These are phyloP conservation scores for Prietella phreatophila DNA, from an alignment of 2,113 vertebrate genomes.

Conservation along the genomic window DNA sequence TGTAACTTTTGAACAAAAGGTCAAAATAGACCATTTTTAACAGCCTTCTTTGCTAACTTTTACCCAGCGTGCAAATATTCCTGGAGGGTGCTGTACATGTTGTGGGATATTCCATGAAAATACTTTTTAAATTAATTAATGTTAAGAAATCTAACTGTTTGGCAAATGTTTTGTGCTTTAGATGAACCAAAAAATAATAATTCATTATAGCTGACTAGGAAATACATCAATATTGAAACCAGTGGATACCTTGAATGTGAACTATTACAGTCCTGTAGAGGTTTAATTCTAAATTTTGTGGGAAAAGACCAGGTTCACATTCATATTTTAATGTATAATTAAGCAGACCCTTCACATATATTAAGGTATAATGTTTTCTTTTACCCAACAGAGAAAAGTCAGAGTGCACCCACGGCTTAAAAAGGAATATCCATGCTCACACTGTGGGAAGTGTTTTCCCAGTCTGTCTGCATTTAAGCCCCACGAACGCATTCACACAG, in stretches of 20 bases:
- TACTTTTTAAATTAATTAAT: no score
- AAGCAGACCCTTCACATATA: not conserved
- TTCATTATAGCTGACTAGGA: not conserved
- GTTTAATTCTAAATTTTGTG: not conserved
- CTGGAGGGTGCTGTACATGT: not conserved
- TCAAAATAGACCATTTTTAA: no score
- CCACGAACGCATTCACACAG: not conserved
- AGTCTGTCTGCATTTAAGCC: no score
- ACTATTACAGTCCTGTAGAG: not conserved
- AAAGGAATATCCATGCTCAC: not conserved
- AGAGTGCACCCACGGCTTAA: not conserved
- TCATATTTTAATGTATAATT: not conserved
- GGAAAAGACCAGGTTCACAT: not conserved
- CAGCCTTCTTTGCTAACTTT: no score
- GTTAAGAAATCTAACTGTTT: not conserved
- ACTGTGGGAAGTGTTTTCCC: not conserved
- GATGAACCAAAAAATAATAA: not conserved
- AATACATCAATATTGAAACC: not conserved
- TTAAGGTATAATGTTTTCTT: not conserved
- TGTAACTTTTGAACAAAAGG: no score
- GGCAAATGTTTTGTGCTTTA: no score
- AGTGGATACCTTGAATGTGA: not conserved
- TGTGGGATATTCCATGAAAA: not conserved
- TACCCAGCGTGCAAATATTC: no score
- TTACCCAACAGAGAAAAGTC: not conserved